phyloP scores from a whole-genome alignment of 2,113 vertebrate species.

The Helogale parvula region DNA sequence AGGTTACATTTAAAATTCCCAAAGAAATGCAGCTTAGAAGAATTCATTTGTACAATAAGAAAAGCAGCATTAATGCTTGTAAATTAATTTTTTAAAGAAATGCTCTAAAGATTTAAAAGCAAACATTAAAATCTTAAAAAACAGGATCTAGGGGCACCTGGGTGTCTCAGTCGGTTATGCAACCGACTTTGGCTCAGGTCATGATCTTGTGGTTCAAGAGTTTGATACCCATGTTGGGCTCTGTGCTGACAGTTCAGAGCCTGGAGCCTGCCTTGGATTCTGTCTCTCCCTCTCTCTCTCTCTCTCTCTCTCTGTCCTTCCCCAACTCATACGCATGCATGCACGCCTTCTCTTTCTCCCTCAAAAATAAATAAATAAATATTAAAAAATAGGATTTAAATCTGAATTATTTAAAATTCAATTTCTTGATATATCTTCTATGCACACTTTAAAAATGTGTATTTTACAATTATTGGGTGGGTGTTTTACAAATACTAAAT shows the following conservation, averaged over 20 bases:
- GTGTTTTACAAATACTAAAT: not conserved
- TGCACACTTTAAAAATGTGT: not conserved
- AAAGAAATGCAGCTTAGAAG: not conserved
- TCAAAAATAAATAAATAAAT: no score
- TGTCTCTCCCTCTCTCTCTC: no score
- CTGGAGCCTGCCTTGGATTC: no score
- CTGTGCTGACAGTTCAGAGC: no score
- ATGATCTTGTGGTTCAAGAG: no score
- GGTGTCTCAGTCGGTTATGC: no score
- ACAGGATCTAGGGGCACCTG: not conserved
- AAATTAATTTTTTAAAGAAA: constrained; percentile 27
- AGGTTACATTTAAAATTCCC: constrained; percentile 12
- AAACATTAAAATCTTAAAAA: constrained; percentile 14
- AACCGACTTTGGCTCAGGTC: no score
- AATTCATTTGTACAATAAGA: not conserved
- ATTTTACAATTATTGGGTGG: not conserved
- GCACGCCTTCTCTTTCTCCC: no score
- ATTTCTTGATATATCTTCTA: not conserved
- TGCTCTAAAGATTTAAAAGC: not conserved
- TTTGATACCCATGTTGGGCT: no score
- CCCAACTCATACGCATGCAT: no score
- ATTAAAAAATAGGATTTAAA: not conserved
- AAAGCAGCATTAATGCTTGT: not conserved
- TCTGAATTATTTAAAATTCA: not conserved
- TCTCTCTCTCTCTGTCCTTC: no score